phyloP scores from a whole-genome alignment of 2,797 vertebrate genomes.

The Chelonia mydas region DNA sequence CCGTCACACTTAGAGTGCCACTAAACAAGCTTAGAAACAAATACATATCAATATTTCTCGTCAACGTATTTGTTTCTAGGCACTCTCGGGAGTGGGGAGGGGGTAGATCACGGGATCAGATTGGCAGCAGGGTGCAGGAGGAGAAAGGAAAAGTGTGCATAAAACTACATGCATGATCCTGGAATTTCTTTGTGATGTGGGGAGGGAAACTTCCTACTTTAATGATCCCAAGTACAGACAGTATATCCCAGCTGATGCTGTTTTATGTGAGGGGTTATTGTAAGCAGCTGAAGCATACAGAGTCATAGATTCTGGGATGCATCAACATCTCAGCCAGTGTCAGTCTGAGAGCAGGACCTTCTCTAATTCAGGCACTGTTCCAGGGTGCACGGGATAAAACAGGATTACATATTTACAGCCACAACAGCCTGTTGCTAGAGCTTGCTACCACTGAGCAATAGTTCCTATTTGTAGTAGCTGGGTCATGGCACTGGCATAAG shows the following conservation, averaged over 20 bases:
- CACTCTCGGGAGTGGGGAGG: rapidly evolving
- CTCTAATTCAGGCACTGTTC: slow-evolving; percentile 60
- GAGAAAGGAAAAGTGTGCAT: neutral
- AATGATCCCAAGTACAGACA: neutral
- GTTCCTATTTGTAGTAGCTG: slow-evolving; percentile 37
- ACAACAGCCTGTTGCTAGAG: slow-evolving; percentile 58
- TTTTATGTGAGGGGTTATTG: slow-evolving; percentile 23
- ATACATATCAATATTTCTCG: neutral
- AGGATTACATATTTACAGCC: slow-evolving; percentile 49
- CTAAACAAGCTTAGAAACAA: neutral
- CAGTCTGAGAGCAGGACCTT: slow-evolving; percentile 49
- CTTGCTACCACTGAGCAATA: neutral
- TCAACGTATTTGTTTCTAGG: neutral
- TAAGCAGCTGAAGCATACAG: neutral
- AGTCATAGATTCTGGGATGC: slow-evolving; percentile 40
- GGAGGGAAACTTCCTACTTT: neutral
- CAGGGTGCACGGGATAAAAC: slow-evolving; percentile 69
- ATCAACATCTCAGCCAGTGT: slow-evolving; percentile 31
- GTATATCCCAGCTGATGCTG: neutral
- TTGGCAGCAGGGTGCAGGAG: neutral
- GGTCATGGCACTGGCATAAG: slow-evolving; percentile 63
- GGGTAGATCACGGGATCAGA: rapidly evolving
- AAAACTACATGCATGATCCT: neutral
- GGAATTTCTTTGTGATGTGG: neutral
- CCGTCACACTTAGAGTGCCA: neutral